Conservation (phyloP, 2,113 vertebrate genomes). For the Callospermophilus lateralis region DNA sequence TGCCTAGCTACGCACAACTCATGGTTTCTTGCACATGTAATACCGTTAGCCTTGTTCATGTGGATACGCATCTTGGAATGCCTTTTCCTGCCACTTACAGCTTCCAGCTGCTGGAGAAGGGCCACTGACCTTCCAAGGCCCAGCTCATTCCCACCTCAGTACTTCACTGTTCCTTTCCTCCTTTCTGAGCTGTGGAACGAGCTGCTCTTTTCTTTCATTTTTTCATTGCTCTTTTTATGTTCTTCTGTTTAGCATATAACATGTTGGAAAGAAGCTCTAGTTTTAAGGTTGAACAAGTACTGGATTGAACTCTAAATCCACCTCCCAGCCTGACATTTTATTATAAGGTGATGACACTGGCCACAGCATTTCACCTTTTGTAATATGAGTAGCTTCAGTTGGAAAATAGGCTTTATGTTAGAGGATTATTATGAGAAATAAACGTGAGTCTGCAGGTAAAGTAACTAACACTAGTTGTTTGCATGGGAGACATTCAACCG, state of each 20-base stretch:
- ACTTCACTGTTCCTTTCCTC: background rate
- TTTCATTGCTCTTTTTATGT: background rate
- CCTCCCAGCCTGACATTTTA: background rate
- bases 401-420: background rate
- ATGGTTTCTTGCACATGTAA: background rate
- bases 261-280: background rate
- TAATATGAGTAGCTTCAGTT: background rate
- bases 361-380: background rate
- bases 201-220: background rate
- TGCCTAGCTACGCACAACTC: background rate
- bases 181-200: background rate
- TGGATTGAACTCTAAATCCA: constrained; percentile 44
- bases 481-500: background rate
- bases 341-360: background rate
- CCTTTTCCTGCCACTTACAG: background rate
- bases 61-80: background rate
- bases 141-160: background rate
- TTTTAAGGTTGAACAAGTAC: constrained; percentile 10
- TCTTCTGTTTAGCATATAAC: background rate
- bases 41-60: background rate
- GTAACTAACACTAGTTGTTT: background rate
- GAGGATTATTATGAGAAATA: background rate
- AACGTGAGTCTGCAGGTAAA: background rate
- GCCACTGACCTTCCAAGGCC: background rate
- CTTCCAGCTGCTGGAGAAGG: background rate